Conservation (phyloP, 2,888 invertebrate species). For the Lasioglossum marginatum region DNA sequence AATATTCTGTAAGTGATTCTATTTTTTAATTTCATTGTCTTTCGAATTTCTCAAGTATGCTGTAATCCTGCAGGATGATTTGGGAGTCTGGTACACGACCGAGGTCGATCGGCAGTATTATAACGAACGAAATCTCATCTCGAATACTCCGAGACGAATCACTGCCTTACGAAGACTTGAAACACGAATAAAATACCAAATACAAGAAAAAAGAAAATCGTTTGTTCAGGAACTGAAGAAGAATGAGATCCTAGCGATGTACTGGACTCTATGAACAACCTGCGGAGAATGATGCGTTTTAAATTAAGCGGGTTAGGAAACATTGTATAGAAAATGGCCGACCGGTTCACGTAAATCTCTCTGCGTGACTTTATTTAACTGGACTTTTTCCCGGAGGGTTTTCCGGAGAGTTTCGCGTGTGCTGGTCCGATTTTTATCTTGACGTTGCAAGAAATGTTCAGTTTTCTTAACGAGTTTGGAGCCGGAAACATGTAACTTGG, state of each 20-base stretch:
- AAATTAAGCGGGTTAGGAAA: conserved; percentile 12
- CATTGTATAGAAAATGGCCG: conserved; percentile 17
- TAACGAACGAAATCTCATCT: neutral
- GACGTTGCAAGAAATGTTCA: neutral
- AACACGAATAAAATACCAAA: neutral
- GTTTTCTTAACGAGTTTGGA: neutral
- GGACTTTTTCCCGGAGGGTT: neutral
- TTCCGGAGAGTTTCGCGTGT: conserved; percentile 18
- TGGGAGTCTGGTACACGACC: conserved; percentile 26
- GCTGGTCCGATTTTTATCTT: conserved; percentile 4
- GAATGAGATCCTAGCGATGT: neutral
- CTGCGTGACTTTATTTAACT: conserved; percentile 7
- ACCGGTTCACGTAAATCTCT: conserved; percentile 33
- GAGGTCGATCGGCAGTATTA: conserved; percentile 33
- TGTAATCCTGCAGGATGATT: conserved; percentile 16
- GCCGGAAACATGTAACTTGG: conserved; percentile 29
- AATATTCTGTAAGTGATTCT: neutral
- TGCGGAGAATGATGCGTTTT: conserved; percentile 14
- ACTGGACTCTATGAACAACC: conserved; percentile 28
- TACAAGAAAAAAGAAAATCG: neutral
- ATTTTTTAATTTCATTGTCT: conserved; percentile 22
- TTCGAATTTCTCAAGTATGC: conserved; percentile 18
- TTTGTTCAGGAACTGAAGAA: neutral
- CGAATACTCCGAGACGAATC: neutral
- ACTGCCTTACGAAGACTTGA: neutral